Conservation (phyloP, 2,113 vertebrate genomes). For the Heterotilapia buettikoferi region DNA sequence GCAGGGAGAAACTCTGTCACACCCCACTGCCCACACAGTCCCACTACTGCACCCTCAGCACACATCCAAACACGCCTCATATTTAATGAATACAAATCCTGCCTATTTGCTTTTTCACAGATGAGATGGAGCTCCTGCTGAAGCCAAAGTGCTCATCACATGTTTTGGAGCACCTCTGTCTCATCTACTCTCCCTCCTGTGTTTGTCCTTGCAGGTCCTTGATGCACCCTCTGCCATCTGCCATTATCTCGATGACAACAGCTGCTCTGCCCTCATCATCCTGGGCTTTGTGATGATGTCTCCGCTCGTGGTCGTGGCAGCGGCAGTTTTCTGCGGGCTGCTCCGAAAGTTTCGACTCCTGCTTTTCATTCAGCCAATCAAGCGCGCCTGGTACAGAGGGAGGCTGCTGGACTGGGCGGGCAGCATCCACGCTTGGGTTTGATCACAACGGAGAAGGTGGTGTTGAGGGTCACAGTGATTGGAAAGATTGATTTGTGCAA, state of each 20-base stretch:
- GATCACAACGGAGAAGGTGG: neutral
- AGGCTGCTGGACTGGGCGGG: conserved; percentile 64
- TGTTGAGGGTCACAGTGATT: neutral
- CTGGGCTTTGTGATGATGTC: conserved; percentile 93
- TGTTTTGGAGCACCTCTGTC: neutral
- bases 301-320: conserved; percentile 85
- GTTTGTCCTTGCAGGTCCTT: conserved; percentile 69
- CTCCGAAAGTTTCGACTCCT: conserved; percentile 76
- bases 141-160: neutral
- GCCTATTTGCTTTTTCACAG: neutral
- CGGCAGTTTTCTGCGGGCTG: conserved; percentile 81
- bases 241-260: conserved; percentile 86
- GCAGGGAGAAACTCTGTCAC: conserved; percentile 10
- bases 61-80: neutral
- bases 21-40: neutral
- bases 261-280: conserved; percentile 90
- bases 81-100: neutral
- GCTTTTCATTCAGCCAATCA: conserved; percentile 73
- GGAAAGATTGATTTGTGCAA: neutral
- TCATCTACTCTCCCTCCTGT: neutral
- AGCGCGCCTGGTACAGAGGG: conserved; percentile 72
- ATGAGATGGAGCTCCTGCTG: neutral
- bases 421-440: conserved; percentile 82
- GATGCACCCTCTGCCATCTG: conserved; percentile 79
- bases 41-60: neutral